A percentile compares a stretch with the other conserved stretches of the same genome.
Conservation (phyloP, 2,797 vertebrate genomes). For the Podarcis lilfordi region DNA sequence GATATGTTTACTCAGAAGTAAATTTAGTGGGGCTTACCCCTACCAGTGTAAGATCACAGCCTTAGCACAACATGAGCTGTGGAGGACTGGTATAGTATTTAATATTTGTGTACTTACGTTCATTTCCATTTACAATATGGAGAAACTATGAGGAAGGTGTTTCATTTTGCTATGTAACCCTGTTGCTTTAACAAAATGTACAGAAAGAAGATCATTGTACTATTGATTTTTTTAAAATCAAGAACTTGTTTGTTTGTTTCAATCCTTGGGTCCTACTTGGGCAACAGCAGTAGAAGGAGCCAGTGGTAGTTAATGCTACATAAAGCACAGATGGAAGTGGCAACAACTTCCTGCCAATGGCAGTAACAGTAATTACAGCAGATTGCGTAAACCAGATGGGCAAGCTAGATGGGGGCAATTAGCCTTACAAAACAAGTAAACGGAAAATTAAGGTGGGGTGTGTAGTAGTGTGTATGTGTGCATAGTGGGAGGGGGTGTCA, state of each 20-base stretch:
- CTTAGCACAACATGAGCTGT: neutral
- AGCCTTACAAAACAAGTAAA: neutral
- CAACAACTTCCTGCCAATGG: constrained; percentile 11
- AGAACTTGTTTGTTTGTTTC: neutral
- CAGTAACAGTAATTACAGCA: constrained; percentile 8
- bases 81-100: too few species aligned
- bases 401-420: neutral
- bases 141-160: neutral
- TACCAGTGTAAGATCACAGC: neutral
- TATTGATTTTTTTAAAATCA: neutral
- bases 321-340: neutral
- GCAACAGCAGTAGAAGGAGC: neutral
- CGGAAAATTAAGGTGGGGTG: neutral
- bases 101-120: neutral
- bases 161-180: neutral
- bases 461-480: neutral
- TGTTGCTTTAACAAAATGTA: neutral
- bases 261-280: neutral
- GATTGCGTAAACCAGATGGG: constrained; percentile 19
- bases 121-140: neutral
- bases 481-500: too few species aligned
- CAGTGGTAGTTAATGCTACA: neutral
- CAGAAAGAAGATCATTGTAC: neutral
- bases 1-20: neutral
- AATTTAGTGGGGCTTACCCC: neutral